Base-by-base conservation (phyloP, 2,113 vertebrate genomes). In the Caracal caracal region DNA sequence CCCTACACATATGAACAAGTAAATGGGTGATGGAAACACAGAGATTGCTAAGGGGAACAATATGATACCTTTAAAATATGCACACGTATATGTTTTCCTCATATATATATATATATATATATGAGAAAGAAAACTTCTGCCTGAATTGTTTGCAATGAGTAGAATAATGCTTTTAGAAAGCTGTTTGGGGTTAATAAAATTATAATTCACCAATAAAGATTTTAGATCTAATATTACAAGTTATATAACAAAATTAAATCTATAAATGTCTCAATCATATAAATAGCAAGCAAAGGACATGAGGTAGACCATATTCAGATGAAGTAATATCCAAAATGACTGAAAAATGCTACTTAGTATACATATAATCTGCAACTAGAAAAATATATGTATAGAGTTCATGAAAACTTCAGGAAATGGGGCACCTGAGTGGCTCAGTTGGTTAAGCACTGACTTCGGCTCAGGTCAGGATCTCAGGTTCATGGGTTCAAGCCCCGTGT, bases 221-320 rank as follows among this genome's bases (percentile, higher is more conserved):
- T 94, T 86, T 93, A 88, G 11, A 76, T 47, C 7, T 83, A 56
- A 59, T 81, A 59, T 15, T 75, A 84, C 61, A 92, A 85, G 43
- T 80, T 7, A 90, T 47, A 33, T 26, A 90, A 96, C 8, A 84
- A 93, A 76, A 37, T 17, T 80, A 10, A 2, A 47, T 26, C 2
- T 75, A 10, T 81, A 30, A 53, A 43, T 59, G 37, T 26, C 24
- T 90, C 71, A 87, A n/a, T 71, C 37, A 40, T 51, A 81, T 40
- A 88, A 91, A 92, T 2, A 83, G 20, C 71, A 51, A 87, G 16
- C 94, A 94, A 92, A 97, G 59, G 24, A 24, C 19, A 70, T 88
- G 66, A 56, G 2, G 19, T 26, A 79, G 1, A 94, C 93, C 93
- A 84, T 66, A 71, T 47, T 61, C 91, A 8, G 11, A 43, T 61